Percentiles rank a stretch among this genome's conserved stretches.
Evolutionary conservation across 2,113 vertebrate genomes (phyloP).

Genomic region (Cynocephalus volans): DNA sequence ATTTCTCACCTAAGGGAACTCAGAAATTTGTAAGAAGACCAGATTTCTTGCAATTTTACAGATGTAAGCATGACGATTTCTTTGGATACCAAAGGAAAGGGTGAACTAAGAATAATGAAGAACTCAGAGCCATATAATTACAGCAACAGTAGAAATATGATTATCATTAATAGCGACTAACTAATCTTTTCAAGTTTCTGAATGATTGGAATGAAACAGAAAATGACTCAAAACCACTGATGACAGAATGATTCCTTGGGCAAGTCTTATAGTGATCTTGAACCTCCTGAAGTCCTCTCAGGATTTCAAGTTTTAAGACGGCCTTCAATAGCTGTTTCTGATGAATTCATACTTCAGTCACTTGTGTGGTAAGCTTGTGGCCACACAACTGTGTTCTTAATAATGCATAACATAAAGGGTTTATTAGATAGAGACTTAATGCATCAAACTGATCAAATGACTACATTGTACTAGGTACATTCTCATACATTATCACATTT

Average conservation of each 20-base stretch:
- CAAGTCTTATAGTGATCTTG: background rate
- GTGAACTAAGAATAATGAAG: background rate
- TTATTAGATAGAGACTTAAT: constrained; percentile 28
- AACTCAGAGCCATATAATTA: background rate
- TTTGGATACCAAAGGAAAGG: constrained; percentile 39
- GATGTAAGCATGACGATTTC: constrained; percentile 33
- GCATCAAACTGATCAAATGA: background rate
- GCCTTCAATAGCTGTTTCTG: background rate
- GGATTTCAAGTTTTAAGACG: constrained; percentile 5
- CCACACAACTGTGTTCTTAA: background rate
- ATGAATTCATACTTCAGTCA: background rate
- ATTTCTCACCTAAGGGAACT: background rate
- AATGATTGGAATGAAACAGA: constrained; percentile 46
- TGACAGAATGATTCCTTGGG: constrained; percentile 9
- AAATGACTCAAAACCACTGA: constrained; percentile 20
- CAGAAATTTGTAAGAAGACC: background rate
- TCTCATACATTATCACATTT: background rate
- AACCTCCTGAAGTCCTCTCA: constrained; percentile 5
- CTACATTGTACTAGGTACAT: background rate
- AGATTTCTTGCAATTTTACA: background rate
- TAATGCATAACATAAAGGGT: background rate
- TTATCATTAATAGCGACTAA: constrained; percentile 48
- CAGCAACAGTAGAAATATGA: constrained; percentile 37
- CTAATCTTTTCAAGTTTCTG: constrained; percentile 64
- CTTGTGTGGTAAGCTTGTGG: background rate